Base-by-base conservation (phyloP, 2,113 vertebrate species). In the Muntiacus muntjak region DNA sequence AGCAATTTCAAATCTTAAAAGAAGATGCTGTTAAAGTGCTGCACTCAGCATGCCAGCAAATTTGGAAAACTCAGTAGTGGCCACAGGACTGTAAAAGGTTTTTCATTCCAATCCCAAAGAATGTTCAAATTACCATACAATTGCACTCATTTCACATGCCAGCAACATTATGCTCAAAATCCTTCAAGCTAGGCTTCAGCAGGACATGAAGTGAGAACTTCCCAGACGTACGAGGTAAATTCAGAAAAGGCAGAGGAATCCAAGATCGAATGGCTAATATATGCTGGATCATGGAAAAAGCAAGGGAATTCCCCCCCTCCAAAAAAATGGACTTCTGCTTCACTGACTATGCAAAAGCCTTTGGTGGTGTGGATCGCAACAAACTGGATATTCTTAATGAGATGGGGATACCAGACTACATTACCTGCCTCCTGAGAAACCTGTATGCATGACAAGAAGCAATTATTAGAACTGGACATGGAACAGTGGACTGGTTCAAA, bases 201-300 rank as follows among this genome's bases (percentile, higher is more conserved):
- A 71, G 67, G 9, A 36, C n/a, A 36, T 71, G 64, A 36, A 71
- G 17, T 6, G 5, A 71, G n/a, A 71, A 71, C 19, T 36, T 71
- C 4, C 4, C 64, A 71, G 64, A 36, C 0, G 1, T 71, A 71
- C 0, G 1, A 36, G 19, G 19, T 71, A 1, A 36, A 71, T 36
- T 71, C 19, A 36, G 33, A 71, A 71, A 71, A 23, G 5, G n/a
- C 19, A 71, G 4, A 71, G 67, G 67, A 36, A 71, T 36, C 67
- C 0, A 5, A 71, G 67, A 36, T 71, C 0, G 0, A 36, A 23
- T 23, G 17, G 67, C n/a, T 36, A 71, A 36, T n/a, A 23, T 71
- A 36, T 6, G n/a, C n/a, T 71, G 9, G 64, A 36, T 71, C 36
- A 71, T 23, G 9, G n/a, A 12, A 36, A 71, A 71, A 23, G 19